Base-by-base conservation (phyloP, 2,113 vertebrate genomes). In the Camelus dromedarius region DNA sequence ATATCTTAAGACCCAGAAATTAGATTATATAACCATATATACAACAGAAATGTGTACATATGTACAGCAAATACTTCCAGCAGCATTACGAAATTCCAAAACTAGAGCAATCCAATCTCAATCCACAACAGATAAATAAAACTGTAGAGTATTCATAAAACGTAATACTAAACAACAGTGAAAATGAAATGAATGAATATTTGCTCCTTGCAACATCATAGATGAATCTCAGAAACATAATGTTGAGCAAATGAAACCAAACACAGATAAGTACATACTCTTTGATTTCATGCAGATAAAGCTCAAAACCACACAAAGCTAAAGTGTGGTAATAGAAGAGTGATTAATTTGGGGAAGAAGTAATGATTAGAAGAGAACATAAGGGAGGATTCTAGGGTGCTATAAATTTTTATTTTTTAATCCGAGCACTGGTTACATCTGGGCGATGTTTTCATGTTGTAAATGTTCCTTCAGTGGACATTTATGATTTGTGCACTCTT, bases 361-460 rank as follows among this genome's bases (percentile, higher is more conserved):
- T 46, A 85, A 81, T 72, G 11, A 87, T 24, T 82, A 72, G 28
- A 70, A 35, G 22, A 77, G 10, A 94, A 72, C 30, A 70, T 42
- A 70, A 46, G 3, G 13, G 35, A 86, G 35, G 15, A 52, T 52
- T 60, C 64, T 58, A 70, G 18, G 48, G 28, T 69, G 18, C 8
- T 80, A 11, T 9, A 50, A 75, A 75, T 81, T 84, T 88, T 83
- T 79, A 72, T 88, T 56, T 93, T 38, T 95, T 50, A 85, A 92
- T 67, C 35, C 70, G 12, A 1, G 14, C 76, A 16, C 19, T 81
- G 20, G 12, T 35, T 80, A 85, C 2, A 42, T 42, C 38, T 42
- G 38, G 38, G 32, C 14, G 77, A 52, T 56, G 6, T 89, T 96
- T 94, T 69, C 72, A 79, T 58, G 26, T 70, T 66, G 11, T 70